phyloP scores from a whole-genome alignment of 2,113 vertebrate genomes.

The Hippocampus barbouri region DNA sequence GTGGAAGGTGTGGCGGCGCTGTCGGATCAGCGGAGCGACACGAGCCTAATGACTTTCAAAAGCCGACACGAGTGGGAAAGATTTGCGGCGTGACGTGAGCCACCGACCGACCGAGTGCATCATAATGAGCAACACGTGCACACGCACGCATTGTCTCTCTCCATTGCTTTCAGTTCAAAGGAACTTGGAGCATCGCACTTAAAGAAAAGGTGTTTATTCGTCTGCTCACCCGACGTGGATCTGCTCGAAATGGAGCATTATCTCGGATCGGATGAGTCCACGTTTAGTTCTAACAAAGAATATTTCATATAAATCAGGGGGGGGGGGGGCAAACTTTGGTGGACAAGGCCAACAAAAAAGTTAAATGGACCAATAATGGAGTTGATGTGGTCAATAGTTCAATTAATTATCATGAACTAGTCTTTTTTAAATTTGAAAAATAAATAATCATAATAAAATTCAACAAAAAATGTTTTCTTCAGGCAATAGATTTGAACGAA shows the following conservation, averaged over 20 bases:
- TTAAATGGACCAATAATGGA: not conserved
- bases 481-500: too few relatives aligned
- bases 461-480: too few relatives aligned
- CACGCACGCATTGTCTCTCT: not conserved
- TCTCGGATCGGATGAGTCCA: not conserved
- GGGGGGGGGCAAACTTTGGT: too few relatives aligned
- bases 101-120: constrained; percentile 23
- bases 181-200: not conserved
- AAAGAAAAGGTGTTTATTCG: not conserved
- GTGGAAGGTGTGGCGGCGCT: not conserved
- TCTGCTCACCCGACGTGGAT: not conserved
- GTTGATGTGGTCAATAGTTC: too few relatives aligned
- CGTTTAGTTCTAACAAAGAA: not conserved
- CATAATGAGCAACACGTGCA: constrained; percentile 26
- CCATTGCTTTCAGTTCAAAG: not conserved
- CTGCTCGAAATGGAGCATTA: not conserved
- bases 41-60: constrained; percentile 56
- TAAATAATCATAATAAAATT: too few relatives aligned
- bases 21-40: constrained; percentile 57
- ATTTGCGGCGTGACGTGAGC: constrained; percentile 36
- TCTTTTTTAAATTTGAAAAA: too few relatives aligned
- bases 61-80: constrained; percentile 32
- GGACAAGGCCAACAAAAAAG: not conserved
- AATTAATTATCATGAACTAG: too few relatives aligned
- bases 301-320: not conserved